Percentiles rank a stretch among this genome's conserved stretches.
Conservation (phyloP, 2,113 vertebrate genomes). For the Atherinomorus stipes region DNA sequence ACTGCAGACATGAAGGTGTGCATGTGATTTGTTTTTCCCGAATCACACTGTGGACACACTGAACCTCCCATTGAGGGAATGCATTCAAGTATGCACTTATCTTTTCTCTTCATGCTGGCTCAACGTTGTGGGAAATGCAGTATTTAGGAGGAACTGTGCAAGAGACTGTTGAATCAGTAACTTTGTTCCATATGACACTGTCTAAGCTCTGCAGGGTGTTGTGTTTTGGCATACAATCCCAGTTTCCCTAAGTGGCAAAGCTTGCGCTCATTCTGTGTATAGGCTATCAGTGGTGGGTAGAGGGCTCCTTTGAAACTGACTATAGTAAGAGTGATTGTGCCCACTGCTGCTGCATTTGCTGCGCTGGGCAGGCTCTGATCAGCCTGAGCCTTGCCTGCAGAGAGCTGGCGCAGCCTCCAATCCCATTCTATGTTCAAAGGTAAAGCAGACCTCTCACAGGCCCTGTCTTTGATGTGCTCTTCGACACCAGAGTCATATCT, state of each 20-base stretch:
- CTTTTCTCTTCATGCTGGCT: constrained; percentile 46
- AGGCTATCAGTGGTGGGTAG: constrained; percentile 75
- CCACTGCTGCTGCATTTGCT: constrained; percentile 81
- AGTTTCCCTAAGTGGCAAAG: constrained; percentile 49
- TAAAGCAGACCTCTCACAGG: constrained; percentile 85
- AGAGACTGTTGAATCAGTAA: constrained; percentile 71
- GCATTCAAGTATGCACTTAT: constrained; percentile 54
- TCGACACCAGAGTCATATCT: constrained; percentile 89
- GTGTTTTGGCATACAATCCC: constrained; percentile 53
- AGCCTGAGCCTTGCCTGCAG: constrained; percentile 84
- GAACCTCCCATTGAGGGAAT: constrained; percentile 38
- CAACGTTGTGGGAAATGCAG: constrained; percentile 54
- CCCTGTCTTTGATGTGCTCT: constrained; percentile 88
- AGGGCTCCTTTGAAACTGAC: constrained; percentile 75
- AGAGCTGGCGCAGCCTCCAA: constrained; percentile 86
- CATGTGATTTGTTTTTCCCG: constrained; percentile 47
- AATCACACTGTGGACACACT: constrained; percentile 35
- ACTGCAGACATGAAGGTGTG: constrained; percentile 47
- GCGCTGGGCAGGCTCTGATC: constrained; percentile 82
- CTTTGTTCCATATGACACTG: constrained; percentile 68
- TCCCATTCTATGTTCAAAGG: constrained; percentile 90
- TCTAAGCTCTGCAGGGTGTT: constrained; percentile 66
- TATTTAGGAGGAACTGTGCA: constrained; percentile 64
- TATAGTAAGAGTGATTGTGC: constrained; percentile 72
- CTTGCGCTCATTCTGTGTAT: constrained; percentile 60